Evolutionary conservation across 1,140 invertebrate genomes (phyloP), one percentile per base, ranked within the genome.

Genomic region (Brachionus rubens): DNA sequence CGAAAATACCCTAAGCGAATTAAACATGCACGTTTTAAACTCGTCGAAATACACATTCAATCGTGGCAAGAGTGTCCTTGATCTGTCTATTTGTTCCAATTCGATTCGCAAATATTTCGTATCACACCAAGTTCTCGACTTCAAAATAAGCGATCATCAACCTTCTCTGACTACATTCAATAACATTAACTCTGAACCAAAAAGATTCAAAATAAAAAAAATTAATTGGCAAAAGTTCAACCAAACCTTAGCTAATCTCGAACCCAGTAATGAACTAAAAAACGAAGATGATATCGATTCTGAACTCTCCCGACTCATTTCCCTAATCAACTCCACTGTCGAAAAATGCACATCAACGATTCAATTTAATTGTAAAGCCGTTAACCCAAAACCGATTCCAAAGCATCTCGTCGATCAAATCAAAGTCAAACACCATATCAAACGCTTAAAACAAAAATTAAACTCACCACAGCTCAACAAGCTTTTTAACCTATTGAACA

Each of bases 281-380:
- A 50, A 50, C 24, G 47, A 50, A 50, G 47, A n/a, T 50, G 47
- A 50, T 50, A 50, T 50, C 47, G 47, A 50, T 50, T 19, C 5
- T n/a, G 47, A 50, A 50, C 47, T 50, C 47, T 50, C 47, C n/a
- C 47, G 24, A 50, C 47, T 50, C 24, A 50, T 21, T 50, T 6
- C 1, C 47, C 47, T 50, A 50, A 50, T 50, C 47, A 50, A 50
- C 47, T 50, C 47, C 47, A 50, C 47, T 21, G 1, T 50, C 24
- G 10, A 50, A 50, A 50, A 50, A 50, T 50, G 47, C 47, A 50
- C 50, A 54, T 54, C 50, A 26, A 54, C 50, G 50, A 54, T 54
- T 28, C 50, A 54, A 19, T 54, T 54, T 54, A 26, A 24, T 26
- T 54, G 19, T 24, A 54, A 54, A 26, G 50, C 50, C 24, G 24